Percentiles rank a stretch among this genome's conserved stretches.
phyloP scores from a whole-genome alignment of 2,113 vertebrate species.

The Tapirus terrestris region DNA sequence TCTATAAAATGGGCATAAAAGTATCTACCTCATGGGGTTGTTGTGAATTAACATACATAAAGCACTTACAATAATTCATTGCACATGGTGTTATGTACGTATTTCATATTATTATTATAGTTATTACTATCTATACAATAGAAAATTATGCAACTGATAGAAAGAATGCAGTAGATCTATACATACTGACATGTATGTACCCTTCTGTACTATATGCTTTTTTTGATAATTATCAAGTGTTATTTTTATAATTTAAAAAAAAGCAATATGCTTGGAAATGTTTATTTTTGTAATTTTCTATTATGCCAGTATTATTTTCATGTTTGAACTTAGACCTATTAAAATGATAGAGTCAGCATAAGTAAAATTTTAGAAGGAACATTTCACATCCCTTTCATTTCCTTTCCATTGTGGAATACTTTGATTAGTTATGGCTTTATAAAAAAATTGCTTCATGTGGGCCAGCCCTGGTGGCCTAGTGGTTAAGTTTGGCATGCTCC shows the following conservation, averaged over 20 bases:
- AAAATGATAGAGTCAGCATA: not conserved
- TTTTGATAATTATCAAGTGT: not conserved
- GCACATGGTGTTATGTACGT: not conserved
- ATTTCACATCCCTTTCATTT: not conserved
- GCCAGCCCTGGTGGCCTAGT: too few species aligned
- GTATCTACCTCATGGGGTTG: not conserved
- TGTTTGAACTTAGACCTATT: not conserved
- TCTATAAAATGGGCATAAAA: not conserved
- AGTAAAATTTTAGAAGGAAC: not conserved
- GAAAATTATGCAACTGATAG: not conserved
- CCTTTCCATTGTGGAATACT: not conserved
- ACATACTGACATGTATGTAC: not conserved
- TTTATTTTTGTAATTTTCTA: not conserved
- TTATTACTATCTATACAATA: not conserved
- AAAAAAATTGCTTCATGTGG: not conserved
- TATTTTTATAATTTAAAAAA: constrained; percentile 26
- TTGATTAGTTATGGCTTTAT: not conserved
- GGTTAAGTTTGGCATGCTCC: too few species aligned
- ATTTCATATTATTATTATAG: not conserved
- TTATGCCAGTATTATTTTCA: not conserved
- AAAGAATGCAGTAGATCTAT: not conserved
- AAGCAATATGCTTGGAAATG: not conserved
- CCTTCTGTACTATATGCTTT: not conserved
- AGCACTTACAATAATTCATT: not conserved
- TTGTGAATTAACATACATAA: not conserved